Conservation (phyloP, 2,888 invertebrate species). For the Cephus sareptanus region DNA sequence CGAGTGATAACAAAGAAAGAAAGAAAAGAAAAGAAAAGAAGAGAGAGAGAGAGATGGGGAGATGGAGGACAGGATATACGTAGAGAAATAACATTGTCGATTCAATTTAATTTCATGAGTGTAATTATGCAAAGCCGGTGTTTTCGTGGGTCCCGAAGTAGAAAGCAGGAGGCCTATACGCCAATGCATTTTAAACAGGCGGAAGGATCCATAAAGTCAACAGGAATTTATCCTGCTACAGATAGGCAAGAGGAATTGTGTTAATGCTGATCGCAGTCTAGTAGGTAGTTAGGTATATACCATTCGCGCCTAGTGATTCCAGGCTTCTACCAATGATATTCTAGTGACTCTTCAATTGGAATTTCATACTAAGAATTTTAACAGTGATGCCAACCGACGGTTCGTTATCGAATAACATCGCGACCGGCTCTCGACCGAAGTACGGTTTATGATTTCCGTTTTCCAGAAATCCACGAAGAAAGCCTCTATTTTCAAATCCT, state of each 20-base stretch:
- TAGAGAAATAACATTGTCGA: slow-evolving; percentile 24
- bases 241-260: slow-evolving; percentile 4
- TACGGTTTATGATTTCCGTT: background rate
- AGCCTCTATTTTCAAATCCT: background rate
- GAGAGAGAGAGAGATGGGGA: background rate
- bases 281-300: background rate
- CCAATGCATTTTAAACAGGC: slow-evolving; percentile 44
- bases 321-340: background rate
- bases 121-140: slow-evolving; percentile 43
- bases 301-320: background rate
- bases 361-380: background rate
- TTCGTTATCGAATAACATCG: background rate
- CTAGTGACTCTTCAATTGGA: background rate
- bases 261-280: background rate
- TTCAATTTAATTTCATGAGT: slow-evolving; percentile 28
- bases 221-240: background rate
- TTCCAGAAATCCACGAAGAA: background rate
- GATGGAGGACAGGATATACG: slow-evolving; percentile 8
- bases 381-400: background rate
- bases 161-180: slow-evolving; percentile 9
- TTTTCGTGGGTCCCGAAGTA: slow-evolving; percentile 28
- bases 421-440: background rate
- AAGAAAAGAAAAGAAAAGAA: background rate
- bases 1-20: background rate
- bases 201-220: slow-evolving; percentile 8